Conservation (phyloP, 1,140 invertebrate genomes). For the Brachionus asplanchnoidis region DNA sequence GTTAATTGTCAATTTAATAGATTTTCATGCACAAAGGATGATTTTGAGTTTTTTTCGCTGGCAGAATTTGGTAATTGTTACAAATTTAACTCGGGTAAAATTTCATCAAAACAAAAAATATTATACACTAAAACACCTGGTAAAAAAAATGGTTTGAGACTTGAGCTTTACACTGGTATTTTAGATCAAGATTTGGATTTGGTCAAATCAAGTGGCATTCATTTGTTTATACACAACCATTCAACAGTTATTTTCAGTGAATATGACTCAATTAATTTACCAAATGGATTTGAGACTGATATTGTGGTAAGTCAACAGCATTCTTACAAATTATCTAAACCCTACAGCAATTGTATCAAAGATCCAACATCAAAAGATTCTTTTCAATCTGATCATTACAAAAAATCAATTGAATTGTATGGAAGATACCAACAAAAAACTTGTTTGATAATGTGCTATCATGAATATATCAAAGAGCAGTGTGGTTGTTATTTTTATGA, state of each 20-base stretch:
- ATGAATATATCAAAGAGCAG: not conserved
- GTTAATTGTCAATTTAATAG: not conserved
- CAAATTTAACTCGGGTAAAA: not conserved
- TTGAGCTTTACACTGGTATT: not conserved
- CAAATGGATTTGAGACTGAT: not conserved
- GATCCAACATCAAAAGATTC: not conserved
- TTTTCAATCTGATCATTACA: not conserved
- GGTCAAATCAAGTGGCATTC: not conserved
- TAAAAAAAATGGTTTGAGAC: not conserved
- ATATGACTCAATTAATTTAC: not conserved
- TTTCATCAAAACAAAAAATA: not conserved
- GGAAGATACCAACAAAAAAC: not conserved
- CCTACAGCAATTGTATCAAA: not conserved
- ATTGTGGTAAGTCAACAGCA: not conserved
- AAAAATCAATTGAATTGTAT: not conserved
- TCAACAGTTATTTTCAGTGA: not conserved
- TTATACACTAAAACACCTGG: not conserved
- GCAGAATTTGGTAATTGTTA: not conserved
- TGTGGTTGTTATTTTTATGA: not conserved
- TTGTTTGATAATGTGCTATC: not conserved
- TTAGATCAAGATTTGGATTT: not conserved
- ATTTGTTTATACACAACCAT: slow-evolving; percentile 18
- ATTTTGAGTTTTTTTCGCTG: not conserved
- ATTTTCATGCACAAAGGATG: not conserved
- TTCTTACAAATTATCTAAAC: not conserved